Conservation (phyloP, 2,888 invertebrate species). For the Noctua janthe region DNA sequence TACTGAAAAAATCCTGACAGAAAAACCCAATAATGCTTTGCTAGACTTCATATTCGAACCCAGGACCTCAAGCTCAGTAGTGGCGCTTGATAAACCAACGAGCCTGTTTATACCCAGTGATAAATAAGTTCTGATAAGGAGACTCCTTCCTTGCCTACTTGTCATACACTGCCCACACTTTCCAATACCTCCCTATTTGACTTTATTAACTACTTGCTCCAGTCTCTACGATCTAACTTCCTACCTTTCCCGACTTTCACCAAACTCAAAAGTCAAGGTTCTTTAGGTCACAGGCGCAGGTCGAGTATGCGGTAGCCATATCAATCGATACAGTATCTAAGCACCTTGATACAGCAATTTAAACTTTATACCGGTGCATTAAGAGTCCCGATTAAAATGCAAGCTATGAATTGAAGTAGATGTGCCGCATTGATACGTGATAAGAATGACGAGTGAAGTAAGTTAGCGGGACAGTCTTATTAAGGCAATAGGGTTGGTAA, state of each 20-base stretch:
- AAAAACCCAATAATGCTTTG: not conserved
- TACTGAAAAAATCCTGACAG: not conserved
- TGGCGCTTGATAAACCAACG: not conserved
- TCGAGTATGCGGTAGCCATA: constrained; percentile 80
- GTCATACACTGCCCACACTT: constrained; percentile 27
- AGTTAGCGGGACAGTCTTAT: constrained; percentile 71
- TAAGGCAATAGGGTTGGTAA: constrained; percentile 53
- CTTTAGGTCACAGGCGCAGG: constrained; percentile 87
- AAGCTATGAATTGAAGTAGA: constrained; percentile 65
- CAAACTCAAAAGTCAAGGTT: constrained; percentile 81
- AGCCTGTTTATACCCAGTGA: not conserved
- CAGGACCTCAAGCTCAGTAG: not conserved
- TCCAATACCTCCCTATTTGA: constrained; percentile 33
- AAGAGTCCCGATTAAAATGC: constrained; percentile 62
- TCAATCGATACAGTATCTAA: constrained; percentile 77
- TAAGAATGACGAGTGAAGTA: constrained; percentile 73
- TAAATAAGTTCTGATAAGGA: constrained; percentile 19
- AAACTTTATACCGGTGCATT: constrained; percentile 63
- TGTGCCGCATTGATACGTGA: constrained; percentile 78
- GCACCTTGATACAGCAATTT: constrained; percentile 59
- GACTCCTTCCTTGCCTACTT: not conserved
- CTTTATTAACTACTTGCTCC: constrained; percentile 23
- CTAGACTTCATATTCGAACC: not conserved
- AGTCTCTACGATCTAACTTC: constrained; percentile 65
- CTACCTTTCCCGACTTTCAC: constrained; percentile 82